These are phyloP conservation scores for Leptopterna dolabrata DNA, from an alignment of 2,888 invertebrate species.

Conservation along the genomic window DNA sequence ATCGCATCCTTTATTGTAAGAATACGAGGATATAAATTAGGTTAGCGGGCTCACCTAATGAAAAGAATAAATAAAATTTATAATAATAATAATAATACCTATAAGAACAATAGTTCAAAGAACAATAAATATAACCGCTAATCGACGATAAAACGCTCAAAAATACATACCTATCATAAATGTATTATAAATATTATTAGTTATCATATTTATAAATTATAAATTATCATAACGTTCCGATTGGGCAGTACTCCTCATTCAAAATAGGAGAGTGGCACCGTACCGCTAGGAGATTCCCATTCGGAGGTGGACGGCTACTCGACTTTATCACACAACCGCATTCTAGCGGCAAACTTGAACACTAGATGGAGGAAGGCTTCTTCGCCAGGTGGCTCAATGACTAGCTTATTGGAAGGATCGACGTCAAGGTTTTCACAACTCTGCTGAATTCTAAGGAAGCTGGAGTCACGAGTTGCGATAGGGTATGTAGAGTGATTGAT, in stretches of 20 bases:
- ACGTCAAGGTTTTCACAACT: neutral
- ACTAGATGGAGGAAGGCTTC: neutral
- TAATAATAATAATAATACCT: too few species aligned
- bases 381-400: conserved; percentile 27
- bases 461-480: too few species aligned
- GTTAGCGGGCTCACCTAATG: too few species aligned
- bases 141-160: neutral
- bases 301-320: neutral
- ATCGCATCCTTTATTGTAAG: too few species aligned
- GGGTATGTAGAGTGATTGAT: too few species aligned
- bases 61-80: too few species aligned
- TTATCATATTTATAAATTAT: too few species aligned
- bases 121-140: neutral
- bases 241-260: neutral
- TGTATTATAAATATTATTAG: neutral
- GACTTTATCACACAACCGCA: conserved; percentile 9
- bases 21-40: too few species aligned
- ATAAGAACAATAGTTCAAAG: neutral
- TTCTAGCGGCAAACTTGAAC: neutral
- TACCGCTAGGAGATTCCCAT: neutral
- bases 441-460: neutral
- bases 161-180: neutral
- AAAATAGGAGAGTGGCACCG: neutral
- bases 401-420: conserved; percentile 36
- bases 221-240: neutral